Percentiles rank a stretch among this genome's conserved stretches.
Evolutionary conservation across 23 tunicate genomes (phyloP).

Genomic region (Clavelina lepadiformis): DNA sequence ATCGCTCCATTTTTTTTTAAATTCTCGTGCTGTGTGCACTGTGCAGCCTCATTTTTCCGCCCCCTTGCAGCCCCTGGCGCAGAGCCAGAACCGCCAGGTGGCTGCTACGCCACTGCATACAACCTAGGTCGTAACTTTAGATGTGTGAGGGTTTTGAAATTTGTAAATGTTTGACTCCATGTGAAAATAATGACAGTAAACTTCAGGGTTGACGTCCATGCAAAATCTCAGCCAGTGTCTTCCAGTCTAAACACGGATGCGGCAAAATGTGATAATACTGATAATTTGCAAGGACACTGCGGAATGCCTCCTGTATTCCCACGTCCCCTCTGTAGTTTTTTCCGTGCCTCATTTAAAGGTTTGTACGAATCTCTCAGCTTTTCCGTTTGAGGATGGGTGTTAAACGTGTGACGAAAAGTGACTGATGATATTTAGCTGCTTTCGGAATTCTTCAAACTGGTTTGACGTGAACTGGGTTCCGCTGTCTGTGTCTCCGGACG

Average conservation of each 20-base stretch:
- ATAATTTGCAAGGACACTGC: no score
- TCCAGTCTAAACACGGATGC: slow-evolving; percentile 6
- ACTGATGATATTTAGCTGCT: no score
- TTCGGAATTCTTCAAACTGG: no score
- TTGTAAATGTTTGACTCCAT: no score
- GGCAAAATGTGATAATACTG: slow-evolving; percentile 4
- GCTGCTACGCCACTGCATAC: no score
- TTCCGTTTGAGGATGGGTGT: slow-evolving; percentile 17
- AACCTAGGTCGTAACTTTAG: slow-evolving; percentile 5
- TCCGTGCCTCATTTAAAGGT: not conserved
- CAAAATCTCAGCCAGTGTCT: slow-evolving; percentile 6
- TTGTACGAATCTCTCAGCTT: slow-evolving; percentile 18
- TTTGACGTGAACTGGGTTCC: slow-evolving; percentile 9
- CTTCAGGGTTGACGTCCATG: slow-evolving; percentile 11
- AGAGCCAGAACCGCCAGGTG: no score
- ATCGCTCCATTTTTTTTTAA: no score
- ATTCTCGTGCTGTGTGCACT: no score
- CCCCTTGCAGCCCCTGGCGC: no score
- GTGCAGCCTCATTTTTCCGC: no score
- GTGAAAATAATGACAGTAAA: slow-evolving; percentile 9
- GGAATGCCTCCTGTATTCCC: no score
- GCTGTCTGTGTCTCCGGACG: slow-evolving; percentile 7
- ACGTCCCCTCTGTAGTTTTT: slow-evolving; percentile 7
- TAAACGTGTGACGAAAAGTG: slow-evolving; percentile 1
- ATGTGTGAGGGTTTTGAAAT: not conserved